These are phyloP conservation scores for Apteryx mantelli DNA, from an alignment of 2,113 vertebrate genomes.

Conservation along the genomic window DNA sequence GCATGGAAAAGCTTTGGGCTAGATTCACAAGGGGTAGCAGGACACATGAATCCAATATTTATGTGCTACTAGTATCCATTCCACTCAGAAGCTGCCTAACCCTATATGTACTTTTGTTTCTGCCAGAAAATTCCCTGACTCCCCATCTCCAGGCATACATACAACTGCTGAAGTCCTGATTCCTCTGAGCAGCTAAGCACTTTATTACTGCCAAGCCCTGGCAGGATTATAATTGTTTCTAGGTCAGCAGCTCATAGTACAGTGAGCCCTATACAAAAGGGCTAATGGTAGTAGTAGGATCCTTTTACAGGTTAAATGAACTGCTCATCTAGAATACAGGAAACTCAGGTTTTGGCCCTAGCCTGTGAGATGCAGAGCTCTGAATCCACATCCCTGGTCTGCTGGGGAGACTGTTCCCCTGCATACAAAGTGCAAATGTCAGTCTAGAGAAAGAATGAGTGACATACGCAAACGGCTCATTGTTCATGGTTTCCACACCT, in stretches of 20 bases:
- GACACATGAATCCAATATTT: background rate
- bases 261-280: background rate
- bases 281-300: background rate
- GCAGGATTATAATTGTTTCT: background rate
- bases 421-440: background rate
- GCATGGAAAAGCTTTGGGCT: background rate
- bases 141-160: background rate
- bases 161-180: background rate
- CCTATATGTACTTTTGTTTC: background rate
- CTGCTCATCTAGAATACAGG: background rate
- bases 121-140: background rate
- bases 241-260: background rate
- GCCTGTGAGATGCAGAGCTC: background rate
- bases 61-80: background rate
- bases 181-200: background rate
- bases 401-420: constrained; percentile 13
- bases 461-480: background rate
- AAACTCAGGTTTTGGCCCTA: background rate
- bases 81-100: background rate
- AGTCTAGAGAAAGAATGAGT: background rate
- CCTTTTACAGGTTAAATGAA: background rate
- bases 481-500: background rate
- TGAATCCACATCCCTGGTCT: background rate
- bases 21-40: background rate
- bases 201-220: background rate